Evolutionary conservation across 2,113 vertebrate species (phyloP).

Genomic region (Procavia capensis): DNA sequence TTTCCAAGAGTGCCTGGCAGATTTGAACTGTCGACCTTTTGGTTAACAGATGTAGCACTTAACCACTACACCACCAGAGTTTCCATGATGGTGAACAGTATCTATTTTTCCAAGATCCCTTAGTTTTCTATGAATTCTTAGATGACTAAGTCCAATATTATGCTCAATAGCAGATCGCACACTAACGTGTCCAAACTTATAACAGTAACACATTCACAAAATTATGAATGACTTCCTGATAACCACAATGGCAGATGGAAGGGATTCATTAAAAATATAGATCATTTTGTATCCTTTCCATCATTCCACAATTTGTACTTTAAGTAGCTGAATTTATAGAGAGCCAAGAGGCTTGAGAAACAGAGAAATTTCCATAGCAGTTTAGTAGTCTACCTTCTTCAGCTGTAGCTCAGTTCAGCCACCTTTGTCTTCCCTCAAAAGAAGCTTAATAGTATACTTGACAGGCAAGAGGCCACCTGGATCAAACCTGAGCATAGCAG

Average conservation of each 20-base stretch:
- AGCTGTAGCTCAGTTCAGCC: not conserved
- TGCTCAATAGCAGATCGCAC: not conserved
- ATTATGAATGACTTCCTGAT: constrained; percentile 45
- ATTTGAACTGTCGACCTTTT: too few relatives aligned
- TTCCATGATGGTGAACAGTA: not conserved
- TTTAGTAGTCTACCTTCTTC: not conserved
- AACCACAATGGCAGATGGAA: constrained; percentile 10
- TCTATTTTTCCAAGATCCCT: constrained; percentile 47
- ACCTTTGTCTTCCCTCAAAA: not conserved
- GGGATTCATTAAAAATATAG: constrained; percentile 65
- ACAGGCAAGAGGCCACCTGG: not conserved
- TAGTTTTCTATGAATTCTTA: constrained; percentile 69
- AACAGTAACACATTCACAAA: not conserved
- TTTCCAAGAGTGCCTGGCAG: too few relatives aligned
- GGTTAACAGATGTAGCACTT: too few relatives aligned
- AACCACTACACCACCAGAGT: too few relatives aligned
- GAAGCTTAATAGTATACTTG: not conserved
- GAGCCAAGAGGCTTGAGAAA: constrained; percentile 1
- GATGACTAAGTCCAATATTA: constrained; percentile 47
- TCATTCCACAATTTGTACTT: not conserved
- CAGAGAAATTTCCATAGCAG: not conserved
- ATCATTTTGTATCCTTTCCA: not conserved
- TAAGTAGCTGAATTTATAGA: not conserved
- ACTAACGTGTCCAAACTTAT: constrained; percentile 57
- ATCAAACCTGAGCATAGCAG: not conserved